Evolutionary conservation across 2,113 vertebrate genomes (phyloP).

Genomic region (Chionomys nivalis): DNA sequence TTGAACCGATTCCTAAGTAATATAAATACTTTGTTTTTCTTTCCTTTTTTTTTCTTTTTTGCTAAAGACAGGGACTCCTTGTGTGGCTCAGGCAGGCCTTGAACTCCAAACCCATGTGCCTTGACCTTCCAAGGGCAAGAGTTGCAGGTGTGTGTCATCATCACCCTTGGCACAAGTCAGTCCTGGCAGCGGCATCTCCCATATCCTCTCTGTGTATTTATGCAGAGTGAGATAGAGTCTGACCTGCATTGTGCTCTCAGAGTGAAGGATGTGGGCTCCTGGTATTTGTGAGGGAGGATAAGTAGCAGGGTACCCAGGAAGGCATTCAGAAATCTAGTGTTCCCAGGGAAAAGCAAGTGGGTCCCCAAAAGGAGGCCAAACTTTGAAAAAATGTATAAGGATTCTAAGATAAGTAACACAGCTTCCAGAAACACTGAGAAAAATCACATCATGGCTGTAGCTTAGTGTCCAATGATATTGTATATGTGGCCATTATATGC

Average conservation of each 20-base stretch:
- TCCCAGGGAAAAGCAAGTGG: background rate
- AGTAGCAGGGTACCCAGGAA: background rate
- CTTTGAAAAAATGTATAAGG: background rate
- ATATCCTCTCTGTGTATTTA: background rate
- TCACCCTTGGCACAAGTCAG: background rate
- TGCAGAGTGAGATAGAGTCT: background rate
- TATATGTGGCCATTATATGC: background rate
- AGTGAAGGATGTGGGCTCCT: background rate
- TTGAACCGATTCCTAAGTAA: background rate
- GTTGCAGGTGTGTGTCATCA: background rate
- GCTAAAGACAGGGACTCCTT: background rate
- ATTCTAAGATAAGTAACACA: background rate
- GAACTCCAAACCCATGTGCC: background rate
- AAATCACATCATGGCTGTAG: background rate
- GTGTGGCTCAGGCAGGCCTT: background rate
- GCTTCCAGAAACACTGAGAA: background rate
- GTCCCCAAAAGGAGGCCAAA: background rate
- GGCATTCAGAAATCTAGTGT: background rate
- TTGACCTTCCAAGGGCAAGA: background rate
- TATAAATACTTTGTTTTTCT: background rate
- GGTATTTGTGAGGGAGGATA: fast-evolving
- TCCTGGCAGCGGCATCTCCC: background rate
- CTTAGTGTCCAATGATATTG: background rate
- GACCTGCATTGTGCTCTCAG: too few species aligned
- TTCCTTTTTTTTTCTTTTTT: too few species aligned